These are phyloP conservation scores for Leptodactylus fuscus DNA, from an alignment of 2,113 vertebrate genomes.

Conservation along the genomic window DNA sequence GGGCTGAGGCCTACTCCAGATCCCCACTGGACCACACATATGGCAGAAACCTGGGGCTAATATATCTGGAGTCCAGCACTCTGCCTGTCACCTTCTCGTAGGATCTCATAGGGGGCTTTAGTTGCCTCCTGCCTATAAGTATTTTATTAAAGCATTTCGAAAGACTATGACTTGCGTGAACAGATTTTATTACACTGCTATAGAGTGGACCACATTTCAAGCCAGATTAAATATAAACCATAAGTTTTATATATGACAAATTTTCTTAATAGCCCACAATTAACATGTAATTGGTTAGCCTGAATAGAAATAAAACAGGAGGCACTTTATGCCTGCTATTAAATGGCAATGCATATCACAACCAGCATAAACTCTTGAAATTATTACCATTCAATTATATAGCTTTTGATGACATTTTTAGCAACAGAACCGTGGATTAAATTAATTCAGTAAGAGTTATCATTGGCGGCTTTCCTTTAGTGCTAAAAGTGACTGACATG, in stretches of 20 bases:
- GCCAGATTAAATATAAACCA: slow-evolving; percentile 11
- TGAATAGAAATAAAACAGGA: slow-evolving; percentile 23
- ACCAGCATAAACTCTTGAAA: slow-evolving; percentile 8
- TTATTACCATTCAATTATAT: slow-evolving; percentile 41
- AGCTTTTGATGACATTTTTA: slow-evolving; percentile 6
- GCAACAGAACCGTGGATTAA: not conserved
- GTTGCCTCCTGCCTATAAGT: not conserved
- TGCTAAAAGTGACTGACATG: slow-evolving; percentile 21
- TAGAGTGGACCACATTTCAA: slow-evolving; percentile 7
- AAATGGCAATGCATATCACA: slow-evolving; percentile 19
- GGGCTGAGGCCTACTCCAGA: too few species aligned
- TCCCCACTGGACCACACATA: too few species aligned
- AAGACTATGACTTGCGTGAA: not conserved
- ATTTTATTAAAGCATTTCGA: not conserved
- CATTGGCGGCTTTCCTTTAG: not conserved
- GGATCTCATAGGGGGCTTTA: too few species aligned
- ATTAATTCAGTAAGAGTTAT: not conserved
- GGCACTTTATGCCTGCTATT: slow-evolving; percentile 27
- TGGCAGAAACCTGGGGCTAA: too few species aligned
- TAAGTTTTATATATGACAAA: slow-evolving; percentile 19
- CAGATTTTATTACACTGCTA: not conserved
- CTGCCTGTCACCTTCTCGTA: too few species aligned
- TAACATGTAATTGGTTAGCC: slow-evolving; percentile 22
- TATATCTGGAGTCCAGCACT: too few species aligned
- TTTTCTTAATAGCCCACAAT: slow-evolving; percentile 21